Conservation (phyloP, 2,888 invertebrate species). For the Andrena hattorfiana region DNA sequence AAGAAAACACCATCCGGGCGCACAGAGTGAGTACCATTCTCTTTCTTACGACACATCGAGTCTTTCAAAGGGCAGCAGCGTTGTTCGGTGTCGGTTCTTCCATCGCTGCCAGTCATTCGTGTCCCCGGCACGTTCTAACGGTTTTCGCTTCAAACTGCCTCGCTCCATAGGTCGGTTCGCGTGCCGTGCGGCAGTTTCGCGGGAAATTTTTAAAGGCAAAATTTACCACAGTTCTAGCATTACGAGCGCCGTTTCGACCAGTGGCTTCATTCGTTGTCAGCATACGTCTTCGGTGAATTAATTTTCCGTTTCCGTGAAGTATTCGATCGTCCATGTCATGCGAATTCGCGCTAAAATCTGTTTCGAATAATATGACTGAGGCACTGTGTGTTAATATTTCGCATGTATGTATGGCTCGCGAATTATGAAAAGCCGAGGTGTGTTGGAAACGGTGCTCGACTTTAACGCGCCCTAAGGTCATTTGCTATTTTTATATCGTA, state of each 20-base stretch:
- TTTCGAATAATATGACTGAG: background rate
- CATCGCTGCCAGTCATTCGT: constrained; percentile 9
- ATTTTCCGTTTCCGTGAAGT: background rate
- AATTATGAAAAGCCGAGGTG: background rate
- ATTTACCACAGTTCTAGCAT: background rate
- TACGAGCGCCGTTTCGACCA: background rate
- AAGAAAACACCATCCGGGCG: constrained; percentile 9
- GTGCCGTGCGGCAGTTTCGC: constrained; percentile 44
- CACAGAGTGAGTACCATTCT: constrained; percentile 27
- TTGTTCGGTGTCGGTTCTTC: background rate
- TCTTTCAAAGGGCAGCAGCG: background rate
- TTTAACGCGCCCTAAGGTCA: constrained; percentile 3
- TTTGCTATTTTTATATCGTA: constrained; percentile 38
- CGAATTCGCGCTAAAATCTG: constrained; percentile 29
- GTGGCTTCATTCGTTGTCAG: no score
- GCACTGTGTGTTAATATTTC: background rate
- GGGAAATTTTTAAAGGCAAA: constrained; percentile 54
- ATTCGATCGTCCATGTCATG: constrained; percentile 25
- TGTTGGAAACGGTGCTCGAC: background rate
- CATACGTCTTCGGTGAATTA: background rate
- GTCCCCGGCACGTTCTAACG: constrained; percentile 30
- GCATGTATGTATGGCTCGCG: background rate
- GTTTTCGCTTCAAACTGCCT: constrained; percentile 36
- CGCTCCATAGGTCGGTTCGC: constrained; percentile 51
- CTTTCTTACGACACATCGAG: background rate